These are phyloP conservation scores for Thalassaphorura encarpata DNA, from an alignment of 1,140 invertebrate genomes.

Conservation along the genomic window DNA sequence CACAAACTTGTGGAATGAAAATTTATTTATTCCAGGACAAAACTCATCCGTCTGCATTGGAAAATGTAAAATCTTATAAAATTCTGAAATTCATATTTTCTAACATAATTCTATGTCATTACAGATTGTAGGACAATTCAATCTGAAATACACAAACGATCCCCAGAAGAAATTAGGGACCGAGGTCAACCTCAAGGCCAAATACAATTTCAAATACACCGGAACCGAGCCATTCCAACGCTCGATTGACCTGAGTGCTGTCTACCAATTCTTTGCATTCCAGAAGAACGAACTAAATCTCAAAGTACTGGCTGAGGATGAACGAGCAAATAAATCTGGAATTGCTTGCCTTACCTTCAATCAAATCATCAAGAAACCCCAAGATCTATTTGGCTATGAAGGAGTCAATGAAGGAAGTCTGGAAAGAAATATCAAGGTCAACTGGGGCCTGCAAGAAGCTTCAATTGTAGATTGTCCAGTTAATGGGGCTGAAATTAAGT, in stretches of 20 bases:
- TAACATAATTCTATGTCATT: too few species aligned
- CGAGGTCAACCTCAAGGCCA: conserved; percentile 18
- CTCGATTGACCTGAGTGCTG: conserved; percentile 13
- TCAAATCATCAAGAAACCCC: conserved; percentile 2
- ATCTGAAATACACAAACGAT: conserved; percentile 24
- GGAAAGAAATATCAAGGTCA: conserved; percentile 24
- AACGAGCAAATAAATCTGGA: conserved; percentile 16
- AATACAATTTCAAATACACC: conserved; percentile 22
- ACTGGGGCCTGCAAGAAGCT: conserved; percentile 18
- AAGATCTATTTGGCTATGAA: conserved; percentile 27
- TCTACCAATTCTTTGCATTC: conserved; percentile 14
- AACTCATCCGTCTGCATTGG: conserved; percentile 15
- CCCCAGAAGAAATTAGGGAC: conserved; percentile 25
- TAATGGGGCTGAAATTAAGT: conserved; percentile 21
- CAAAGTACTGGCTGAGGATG: conserved; percentile 18
- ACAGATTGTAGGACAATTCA: conserved; percentile 28
- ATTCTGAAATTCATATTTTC: too few species aligned
- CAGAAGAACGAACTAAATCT: conserved; percentile 19
- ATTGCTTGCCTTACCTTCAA: conserved; percentile 24
- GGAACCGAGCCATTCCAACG: conserved; percentile 23
- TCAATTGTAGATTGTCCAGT: conserved; percentile 24
- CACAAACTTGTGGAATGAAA: conserved; percentile 31
- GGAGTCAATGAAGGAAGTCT: conserved; percentile 26
- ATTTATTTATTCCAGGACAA: conserved; percentile 25
- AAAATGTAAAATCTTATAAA: too few species aligned